A percentile compares a stretch with the other conserved stretches of the same genome.
Evolutionary conservation across 2,113 vertebrate genomes (phyloP).

Genomic region (Pardalotus punctatus): DNA sequence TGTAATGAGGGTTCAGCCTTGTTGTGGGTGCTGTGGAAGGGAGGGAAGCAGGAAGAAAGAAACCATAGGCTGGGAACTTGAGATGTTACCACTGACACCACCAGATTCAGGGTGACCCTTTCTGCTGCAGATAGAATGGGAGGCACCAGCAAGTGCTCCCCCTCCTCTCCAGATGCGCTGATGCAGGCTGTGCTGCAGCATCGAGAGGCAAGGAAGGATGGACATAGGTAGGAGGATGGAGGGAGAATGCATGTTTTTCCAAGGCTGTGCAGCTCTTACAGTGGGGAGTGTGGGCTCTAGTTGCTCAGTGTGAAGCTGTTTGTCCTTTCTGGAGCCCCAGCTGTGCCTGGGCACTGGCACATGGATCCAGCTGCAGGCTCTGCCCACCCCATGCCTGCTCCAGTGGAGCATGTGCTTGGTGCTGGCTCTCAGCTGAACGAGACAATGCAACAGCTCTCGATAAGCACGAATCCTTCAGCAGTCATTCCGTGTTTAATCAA

Average conservation of each 20-base stretch:
- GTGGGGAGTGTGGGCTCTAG: fast-evolving
- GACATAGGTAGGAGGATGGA: neutral
- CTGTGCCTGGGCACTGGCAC: neutral
- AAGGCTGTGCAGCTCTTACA: fast-evolving
- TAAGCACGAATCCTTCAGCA: neutral
- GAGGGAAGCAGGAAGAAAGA: neutral
- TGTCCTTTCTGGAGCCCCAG: fast-evolving
- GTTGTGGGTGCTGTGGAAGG: neutral
- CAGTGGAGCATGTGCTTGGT: fast-evolving
- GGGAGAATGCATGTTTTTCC: fast-evolving
- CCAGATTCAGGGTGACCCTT: neutral
- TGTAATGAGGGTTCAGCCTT: neutral
- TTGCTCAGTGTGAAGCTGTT: neutral
- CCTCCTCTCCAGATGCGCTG: neutral
- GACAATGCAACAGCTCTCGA: fast-evolving
- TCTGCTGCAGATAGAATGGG: neutral
- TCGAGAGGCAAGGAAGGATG: neutral
- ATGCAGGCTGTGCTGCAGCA: fast-evolving
- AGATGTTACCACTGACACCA: neutral
- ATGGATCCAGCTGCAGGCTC: neutral
- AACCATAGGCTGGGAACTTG: neutral
- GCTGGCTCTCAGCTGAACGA: neutral
- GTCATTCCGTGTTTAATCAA: neutral
- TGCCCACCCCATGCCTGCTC: neutral
- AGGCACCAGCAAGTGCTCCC: neutral